phyloP scores from a whole-genome alignment of 2,797 vertebrate genomes.

The Tamandua tetradactyla region DNA sequence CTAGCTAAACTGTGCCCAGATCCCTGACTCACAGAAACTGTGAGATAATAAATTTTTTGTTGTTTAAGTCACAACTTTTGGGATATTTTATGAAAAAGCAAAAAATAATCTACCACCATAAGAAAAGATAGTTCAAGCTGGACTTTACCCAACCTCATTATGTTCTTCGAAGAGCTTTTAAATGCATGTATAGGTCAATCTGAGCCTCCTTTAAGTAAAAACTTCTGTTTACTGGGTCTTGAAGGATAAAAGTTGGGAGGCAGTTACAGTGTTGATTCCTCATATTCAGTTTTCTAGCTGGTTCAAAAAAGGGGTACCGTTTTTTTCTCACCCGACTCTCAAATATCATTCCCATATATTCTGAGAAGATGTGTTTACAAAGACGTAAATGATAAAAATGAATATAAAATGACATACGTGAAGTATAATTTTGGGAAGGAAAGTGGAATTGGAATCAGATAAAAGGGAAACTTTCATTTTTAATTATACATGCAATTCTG shows the following conservation, averaged over 20 bases:
- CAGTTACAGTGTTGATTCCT: not conserved
- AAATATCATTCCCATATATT: conserved; percentile 29
- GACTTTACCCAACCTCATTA: not conserved
- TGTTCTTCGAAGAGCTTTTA: not conserved
- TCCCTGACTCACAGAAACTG: not conserved
- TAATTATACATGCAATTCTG: not conserved
- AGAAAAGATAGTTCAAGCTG: not conserved
- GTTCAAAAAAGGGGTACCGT: not conserved
- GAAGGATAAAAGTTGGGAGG: not conserved
- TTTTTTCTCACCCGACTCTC: conserved; percentile 2
- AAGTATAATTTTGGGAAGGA: not conserved
- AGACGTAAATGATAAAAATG: conserved; percentile 22
- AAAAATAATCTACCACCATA: not conserved
- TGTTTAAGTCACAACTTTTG: not conserved
- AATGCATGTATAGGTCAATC: not conserved
- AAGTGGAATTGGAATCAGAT: not conserved
- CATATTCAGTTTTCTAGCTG: not conserved
- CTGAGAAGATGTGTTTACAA: not conserved
- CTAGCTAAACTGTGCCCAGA: not conserved
- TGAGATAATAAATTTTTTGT: not conserved
- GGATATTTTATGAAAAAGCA: conserved; percentile 4
- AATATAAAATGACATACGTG: not conserved
- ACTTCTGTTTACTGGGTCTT: not conserved
- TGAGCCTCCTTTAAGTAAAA: not conserved
- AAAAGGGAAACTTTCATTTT: conserved; percentile 14